Percentiles rank a stretch among this genome's conserved stretches.
Evolutionary conservation across 2,888 invertebrate genomes (phyloP).

Genomic region (Brachyptera risi): DNA sequence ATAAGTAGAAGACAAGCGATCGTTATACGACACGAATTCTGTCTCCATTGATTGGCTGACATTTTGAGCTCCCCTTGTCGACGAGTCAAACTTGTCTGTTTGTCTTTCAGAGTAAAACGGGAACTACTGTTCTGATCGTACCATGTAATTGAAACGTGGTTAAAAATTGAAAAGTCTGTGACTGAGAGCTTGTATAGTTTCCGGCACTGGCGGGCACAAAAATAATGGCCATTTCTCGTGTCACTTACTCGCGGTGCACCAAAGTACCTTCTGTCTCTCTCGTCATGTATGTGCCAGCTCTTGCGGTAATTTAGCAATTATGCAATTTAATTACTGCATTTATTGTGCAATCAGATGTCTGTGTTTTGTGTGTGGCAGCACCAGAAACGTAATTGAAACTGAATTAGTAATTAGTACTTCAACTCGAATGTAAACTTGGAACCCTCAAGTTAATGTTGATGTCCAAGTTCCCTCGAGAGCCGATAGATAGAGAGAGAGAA

Average conservation of each 20-base stretch:
- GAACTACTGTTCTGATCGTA: slow-evolving; percentile 29
- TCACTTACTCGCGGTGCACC: slow-evolving; percentile 2
- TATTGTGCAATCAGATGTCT: slow-evolving; percentile 14
- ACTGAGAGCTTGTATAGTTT: slow-evolving; percentile 25
- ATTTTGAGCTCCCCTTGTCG: slow-evolving; percentile 17
- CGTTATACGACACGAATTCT: no score
- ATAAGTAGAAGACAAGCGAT: slow-evolving; percentile 13
- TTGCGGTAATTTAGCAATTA: slow-evolving; percentile 21
- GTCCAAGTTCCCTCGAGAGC: not conserved
- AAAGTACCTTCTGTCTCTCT: not conserved
- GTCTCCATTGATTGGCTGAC: slow-evolving; percentile 25
- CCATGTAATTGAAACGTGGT: slow-evolving; percentile 31
- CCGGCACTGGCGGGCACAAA: not conserved
- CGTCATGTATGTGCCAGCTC: not conserved
- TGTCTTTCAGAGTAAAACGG: slow-evolving; percentile 30
- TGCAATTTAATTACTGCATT: slow-evolving; percentile 21
- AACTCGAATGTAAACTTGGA: slow-evolving; percentile 9
- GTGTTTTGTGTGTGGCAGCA: slow-evolving; percentile 16
- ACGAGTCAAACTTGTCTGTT: slow-evolving; percentile 22
- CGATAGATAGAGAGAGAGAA: not conserved
- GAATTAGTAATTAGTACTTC: slow-evolving; percentile 13
- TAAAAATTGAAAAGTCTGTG: slow-evolving; percentile 31
- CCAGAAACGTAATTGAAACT: slow-evolving; percentile 14
- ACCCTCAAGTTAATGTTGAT: slow-evolving; percentile 3
- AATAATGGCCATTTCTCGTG: not conserved